Conservation (phyloP, 2,888 invertebrate genomes). For the Aphidius colemani region DNA sequence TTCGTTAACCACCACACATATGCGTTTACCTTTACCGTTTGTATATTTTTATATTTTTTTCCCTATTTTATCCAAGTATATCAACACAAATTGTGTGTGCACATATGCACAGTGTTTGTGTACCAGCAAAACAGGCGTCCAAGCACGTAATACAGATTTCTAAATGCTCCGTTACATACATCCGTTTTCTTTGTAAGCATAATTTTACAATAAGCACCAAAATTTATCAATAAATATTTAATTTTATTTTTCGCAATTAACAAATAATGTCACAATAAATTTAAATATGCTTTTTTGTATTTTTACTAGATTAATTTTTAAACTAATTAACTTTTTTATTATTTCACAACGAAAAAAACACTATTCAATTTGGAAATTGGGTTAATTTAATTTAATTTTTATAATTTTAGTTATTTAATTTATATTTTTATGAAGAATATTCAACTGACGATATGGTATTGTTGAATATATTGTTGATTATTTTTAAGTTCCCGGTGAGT, state of each 20-base stretch:
- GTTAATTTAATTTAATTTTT: no score
- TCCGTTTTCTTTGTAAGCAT: slow-evolving; percentile 16
- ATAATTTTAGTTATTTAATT: background rate
- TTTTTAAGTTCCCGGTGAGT: slow-evolving; percentile 20
- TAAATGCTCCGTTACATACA: slow-evolving; percentile 41
- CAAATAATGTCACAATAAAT: no score
- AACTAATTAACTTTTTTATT: no score
- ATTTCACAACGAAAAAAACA: no score
- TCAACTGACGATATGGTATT: background rate
- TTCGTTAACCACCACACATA: slow-evolving; percentile 24
- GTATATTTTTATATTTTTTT: background rate
- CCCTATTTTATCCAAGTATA: slow-evolving; percentile 6
- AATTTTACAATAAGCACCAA: slow-evolving; percentile 17
- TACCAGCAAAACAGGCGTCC: slow-evolving; percentile 15
- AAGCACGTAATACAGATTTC: slow-evolving; percentile 40
- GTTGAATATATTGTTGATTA: background rate
- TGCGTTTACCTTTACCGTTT: slow-evolving; percentile 24
- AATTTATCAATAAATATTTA: no score
- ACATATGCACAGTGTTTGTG: slow-evolving; percentile 24
- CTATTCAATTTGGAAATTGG: no score
- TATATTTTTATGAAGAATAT: slow-evolving; percentile 2
- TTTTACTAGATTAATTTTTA: no score
- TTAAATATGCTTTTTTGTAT: no score
- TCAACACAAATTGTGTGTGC: slow-evolving; percentile 21
- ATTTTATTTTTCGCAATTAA: no score